These are phyloP conservation scores for Drosophila grimshawi DNA, from an alignment of 1,140 invertebrate species.

Conservation along the genomic window DNA sequence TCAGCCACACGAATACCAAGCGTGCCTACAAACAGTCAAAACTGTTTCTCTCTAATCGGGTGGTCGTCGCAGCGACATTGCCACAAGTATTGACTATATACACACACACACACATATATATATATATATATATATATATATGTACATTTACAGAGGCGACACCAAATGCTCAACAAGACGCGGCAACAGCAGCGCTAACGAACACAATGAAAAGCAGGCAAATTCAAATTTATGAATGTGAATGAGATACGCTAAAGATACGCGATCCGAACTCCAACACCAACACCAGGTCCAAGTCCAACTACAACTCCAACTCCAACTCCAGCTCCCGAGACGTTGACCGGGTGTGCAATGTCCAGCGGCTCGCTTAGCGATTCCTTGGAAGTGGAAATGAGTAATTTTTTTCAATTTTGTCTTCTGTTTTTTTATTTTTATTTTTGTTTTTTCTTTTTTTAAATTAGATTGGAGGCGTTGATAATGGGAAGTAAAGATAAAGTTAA, in stretches of 20 bases:
- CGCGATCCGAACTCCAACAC: constrained; percentile 14
- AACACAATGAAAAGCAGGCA: constrained; percentile 64
- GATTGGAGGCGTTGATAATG: constrained; percentile 74
- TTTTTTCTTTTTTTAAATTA: constrained; percentile 61
- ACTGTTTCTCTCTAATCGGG: constrained; percentile 55
- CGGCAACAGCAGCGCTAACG: constrained; percentile 51
- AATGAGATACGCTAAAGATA: constrained; percentile 79
- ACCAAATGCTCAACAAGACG: constrained; percentile 43
- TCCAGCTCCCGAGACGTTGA: constrained; percentile 7
- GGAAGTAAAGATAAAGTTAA: constrained; percentile 42
- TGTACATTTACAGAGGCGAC: constrained; percentile 5
- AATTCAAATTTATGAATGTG: constrained; percentile 83
- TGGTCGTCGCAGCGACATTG: constrained; percentile 52
- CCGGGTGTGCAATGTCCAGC: constrained; percentile 53
- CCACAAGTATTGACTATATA: constrained; percentile 15
- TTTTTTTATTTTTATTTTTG: constrained; percentile 44
- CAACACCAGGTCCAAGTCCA: constrained; percentile 7
- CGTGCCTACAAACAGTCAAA: constrained; percentile 51
- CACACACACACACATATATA: background rate
- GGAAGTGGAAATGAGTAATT: constrained; percentile 84
- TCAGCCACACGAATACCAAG: constrained; percentile 67
- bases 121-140: constrained; percentile 5
- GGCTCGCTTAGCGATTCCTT: constrained; percentile 73
- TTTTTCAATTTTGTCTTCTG: constrained; percentile 60
- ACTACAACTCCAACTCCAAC: background rate